A percentile compares a stretch with the other conserved stretches of the same genome.
Conservation (phyloP, 2,888 invertebrate genomes). For the Bembecia ichneumoniformis region DNA sequence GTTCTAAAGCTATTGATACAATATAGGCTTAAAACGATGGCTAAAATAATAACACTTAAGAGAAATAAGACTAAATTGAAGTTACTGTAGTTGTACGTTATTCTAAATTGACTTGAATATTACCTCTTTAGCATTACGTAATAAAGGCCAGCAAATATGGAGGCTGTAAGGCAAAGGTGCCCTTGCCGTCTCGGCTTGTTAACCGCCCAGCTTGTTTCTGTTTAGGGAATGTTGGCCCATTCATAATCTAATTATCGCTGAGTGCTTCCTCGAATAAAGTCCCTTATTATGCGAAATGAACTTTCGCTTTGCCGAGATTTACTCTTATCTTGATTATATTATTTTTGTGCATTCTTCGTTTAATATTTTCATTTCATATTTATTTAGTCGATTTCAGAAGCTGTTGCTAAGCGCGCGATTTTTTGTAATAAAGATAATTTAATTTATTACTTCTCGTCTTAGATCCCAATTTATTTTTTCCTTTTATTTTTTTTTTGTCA, state of each 20-base stretch:
- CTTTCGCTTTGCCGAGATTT: constrained; percentile 25
- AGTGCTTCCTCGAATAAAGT: constrained; percentile 48
- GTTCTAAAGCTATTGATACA: no score
- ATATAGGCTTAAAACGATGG: no score
- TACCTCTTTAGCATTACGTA: background rate
- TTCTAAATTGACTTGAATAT: background rate
- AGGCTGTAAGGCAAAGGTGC: background rate
- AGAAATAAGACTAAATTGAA: no score
- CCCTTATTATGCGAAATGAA: constrained; percentile 39
- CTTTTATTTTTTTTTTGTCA: no score
- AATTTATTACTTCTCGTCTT: no score
- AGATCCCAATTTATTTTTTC: no score
- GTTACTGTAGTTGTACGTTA: background rate
- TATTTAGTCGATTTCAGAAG: no score
- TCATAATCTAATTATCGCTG: constrained; percentile 44
- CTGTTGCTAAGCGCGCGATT: no score
- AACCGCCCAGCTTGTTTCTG: constrained; percentile 18
- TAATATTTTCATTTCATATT: background rate
- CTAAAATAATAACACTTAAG: no score
- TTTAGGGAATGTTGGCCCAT: constrained; percentile 21
- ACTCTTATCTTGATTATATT: constrained; percentile 12
- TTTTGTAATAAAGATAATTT: no score
- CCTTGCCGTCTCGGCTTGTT: constrained; percentile 18
- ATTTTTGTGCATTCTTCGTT: constrained; percentile 3
- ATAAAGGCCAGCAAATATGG: background rate